Evolutionary conservation across 2,888 invertebrate genomes (phyloP).

Genomic region (Cryptus armator): DNA sequence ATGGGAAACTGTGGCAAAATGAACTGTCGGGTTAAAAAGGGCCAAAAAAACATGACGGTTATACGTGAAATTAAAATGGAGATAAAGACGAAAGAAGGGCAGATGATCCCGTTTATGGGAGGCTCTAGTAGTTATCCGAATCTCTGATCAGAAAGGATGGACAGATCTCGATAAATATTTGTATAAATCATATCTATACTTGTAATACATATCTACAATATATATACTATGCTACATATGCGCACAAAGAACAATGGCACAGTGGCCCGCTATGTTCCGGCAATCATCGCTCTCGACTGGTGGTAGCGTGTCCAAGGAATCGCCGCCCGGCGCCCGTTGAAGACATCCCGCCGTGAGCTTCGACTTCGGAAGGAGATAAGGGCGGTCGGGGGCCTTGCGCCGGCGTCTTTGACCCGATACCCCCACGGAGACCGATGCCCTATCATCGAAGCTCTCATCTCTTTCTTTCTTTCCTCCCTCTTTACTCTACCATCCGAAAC

Average conservation of each 20-base stretch:
- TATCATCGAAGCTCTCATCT: constrained; percentile 63
- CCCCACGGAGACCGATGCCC: constrained; percentile 56
- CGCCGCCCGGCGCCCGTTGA: constrained; percentile 74
- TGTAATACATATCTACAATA: constrained; percentile 9
- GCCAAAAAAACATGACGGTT: background rate
- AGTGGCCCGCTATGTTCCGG: constrained; percentile 77
- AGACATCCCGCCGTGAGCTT: constrained; percentile 79
- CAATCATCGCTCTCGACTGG: constrained; percentile 64
- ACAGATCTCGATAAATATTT: constrained; percentile 20
- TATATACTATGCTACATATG: background rate
- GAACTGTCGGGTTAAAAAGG: too few species aligned
- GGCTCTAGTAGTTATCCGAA: constrained; percentile 9
- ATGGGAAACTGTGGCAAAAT: background rate
- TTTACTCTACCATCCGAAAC: constrained; percentile 55
- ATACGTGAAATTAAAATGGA: constrained; percentile 9
- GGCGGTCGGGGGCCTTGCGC: constrained; percentile 67
- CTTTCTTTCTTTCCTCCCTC: constrained; percentile 40
- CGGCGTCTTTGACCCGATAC: constrained; percentile 81
- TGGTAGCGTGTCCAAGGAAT: constrained; percentile 67
- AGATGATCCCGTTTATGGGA: constrained; percentile 8
- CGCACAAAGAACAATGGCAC: constrained; percentile 81
- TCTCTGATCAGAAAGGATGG: constrained; percentile 24
- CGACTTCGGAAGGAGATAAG: constrained; percentile 83
- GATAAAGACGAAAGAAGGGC: constrained; percentile 1
- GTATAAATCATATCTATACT: constrained; percentile 8